Evolutionary conservation across 2,888 invertebrate species (phyloP).

Genomic region (Campoplex nolae): DNA sequence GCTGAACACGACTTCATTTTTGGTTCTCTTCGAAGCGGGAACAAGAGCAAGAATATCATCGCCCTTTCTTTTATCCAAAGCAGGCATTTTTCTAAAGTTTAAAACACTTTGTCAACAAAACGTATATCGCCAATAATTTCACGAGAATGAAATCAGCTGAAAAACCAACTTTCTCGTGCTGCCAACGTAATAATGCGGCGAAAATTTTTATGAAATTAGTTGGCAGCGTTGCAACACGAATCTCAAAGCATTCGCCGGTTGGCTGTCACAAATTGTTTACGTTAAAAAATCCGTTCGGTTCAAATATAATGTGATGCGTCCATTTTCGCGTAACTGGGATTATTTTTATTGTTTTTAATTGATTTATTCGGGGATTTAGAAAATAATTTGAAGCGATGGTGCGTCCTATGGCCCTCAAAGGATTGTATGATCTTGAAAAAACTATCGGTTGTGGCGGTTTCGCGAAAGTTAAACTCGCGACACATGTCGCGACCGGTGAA

Average conservation of each 20-base stretch:
- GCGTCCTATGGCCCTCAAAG: slow-evolving; percentile 86
- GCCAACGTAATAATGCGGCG: not conserved
- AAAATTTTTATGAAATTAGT: not conserved
- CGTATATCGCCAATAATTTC: not conserved
- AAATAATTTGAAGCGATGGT: slow-evolving; percentile 82
- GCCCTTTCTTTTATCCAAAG: slow-evolving; percentile 82
- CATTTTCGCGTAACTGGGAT: not conserved
- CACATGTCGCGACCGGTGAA: slow-evolving; percentile 91
- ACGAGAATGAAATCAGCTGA: not conserved
- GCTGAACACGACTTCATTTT: slow-evolving; percentile 90
- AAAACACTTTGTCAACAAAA: slow-evolving; percentile 7
- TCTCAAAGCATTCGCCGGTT: slow-evolving; percentile 9
- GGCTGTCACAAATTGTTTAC: slow-evolving; percentile 55
- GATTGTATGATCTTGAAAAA: slow-evolving; percentile 88
- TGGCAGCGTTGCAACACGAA: slow-evolving; percentile 24
- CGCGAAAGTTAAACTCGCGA: slow-evolving; percentile 92
- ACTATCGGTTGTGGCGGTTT: slow-evolving; percentile 92
- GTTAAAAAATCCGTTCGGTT: slow-evolving; percentile 61
- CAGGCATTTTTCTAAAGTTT: slow-evolving; percentile 78
- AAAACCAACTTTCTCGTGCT: not conserved
- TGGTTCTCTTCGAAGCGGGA: slow-evolving; percentile 88
- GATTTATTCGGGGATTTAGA: slow-evolving; percentile 24
- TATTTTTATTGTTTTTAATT: slow-evolving; percentile 32
- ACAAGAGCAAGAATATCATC: slow-evolving; percentile 83
- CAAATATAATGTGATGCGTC: slow-evolving; percentile 59